Evolutionary conservation across 1,140 invertebrate species (phyloP).

Genomic region (Potamilus streckersoni): DNA sequence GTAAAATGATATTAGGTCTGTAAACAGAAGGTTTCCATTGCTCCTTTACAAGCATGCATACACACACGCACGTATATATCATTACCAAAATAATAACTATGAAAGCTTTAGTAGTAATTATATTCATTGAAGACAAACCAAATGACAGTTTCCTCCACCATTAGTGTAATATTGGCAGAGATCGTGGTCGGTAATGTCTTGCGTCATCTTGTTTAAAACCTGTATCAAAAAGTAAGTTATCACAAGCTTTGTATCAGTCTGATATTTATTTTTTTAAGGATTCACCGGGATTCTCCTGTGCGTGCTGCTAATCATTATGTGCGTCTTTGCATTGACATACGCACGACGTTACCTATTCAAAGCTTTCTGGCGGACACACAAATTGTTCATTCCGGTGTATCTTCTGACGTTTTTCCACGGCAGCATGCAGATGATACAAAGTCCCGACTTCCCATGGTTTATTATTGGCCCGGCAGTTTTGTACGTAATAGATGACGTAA

Average conservation of each 20-base stretch:
- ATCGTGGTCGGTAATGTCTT: too few relatives aligned
- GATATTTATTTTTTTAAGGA: constrained; percentile 71
- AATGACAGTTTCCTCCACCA: too few relatives aligned
- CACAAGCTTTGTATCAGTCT: not conserved
- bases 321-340: constrained; percentile 94
- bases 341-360: constrained; percentile 82
- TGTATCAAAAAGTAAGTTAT: too few relatives aligned
- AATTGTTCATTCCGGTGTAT: constrained; percentile 90
- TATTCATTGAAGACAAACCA: too few relatives aligned
- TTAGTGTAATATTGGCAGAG: too few relatives aligned
- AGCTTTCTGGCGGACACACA: constrained; percentile 94
- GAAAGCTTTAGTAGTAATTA: too few relatives aligned
- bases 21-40: too few relatives aligned
- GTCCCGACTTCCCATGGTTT: constrained; percentile 91
- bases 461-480: constrained; percentile 92
- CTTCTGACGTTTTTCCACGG: constrained; percentile 92
- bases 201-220: too few relatives aligned
- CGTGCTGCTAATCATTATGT: constrained; percentile 94
- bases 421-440: constrained; percentile 81
- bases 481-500: constrained; percentile 90
- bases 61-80: too few relatives aligned
- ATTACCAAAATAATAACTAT: too few relatives aligned
- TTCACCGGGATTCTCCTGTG: constrained; percentile 92
- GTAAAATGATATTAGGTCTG: too few relatives aligned
- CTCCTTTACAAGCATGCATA: too few relatives aligned